Evolutionary conservation across 2,113 vertebrate genomes (phyloP), one percentile per base, ranked within the genome.

Genomic region (Sorex fumeus): DNA sequence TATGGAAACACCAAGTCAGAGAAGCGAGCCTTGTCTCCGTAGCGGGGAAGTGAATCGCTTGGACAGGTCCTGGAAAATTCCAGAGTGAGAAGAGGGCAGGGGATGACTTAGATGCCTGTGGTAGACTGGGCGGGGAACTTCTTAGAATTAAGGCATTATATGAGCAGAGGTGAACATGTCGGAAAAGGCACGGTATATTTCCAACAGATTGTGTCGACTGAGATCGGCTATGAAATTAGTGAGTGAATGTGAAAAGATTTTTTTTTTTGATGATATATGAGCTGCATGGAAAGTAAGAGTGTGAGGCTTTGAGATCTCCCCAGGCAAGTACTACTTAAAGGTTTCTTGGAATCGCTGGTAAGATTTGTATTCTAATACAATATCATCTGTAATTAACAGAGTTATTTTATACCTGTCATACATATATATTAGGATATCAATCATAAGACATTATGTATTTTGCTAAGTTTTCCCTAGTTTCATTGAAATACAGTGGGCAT

Each of bases 171-270:
- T 84, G 60, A 43, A 62, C 92, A 64, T 62, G 77, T 47, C 78
- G 87, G 64, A 45, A 87, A 60, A 30, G 34, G 32, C 28, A 5
- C 47, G 36, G 47, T 72, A 11, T 81, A 28, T 76, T 92, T 27
- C 32, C 53, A 47, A 43, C 45, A 50, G 34, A 94, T 45, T 19
- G 9, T 36, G 7, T 16, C 79, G 40, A 34, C 11, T 88, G 57
- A 69, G 88, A 16, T 70, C 84, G 23, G 7, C 76, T 9, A 10
- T 78, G 40, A 60, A 78, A 89, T 67, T 67, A 69, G 19, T 87
- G 71, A 87, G n/a, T 70, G 79, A 81, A 84, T 93, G 75, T 28
- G 40, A 91, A 80, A 62, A 19, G n/a, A 16, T n/a, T 62, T 91
- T 90, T 16, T 79, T 60, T 60, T 60, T 40, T 36, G 36, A 23